A percentile compares a stretch with the other conserved stretches of the same genome.
phyloP scores from a whole-genome alignment of 2,113 vertebrate species.

The Silurus meridionalis region DNA sequence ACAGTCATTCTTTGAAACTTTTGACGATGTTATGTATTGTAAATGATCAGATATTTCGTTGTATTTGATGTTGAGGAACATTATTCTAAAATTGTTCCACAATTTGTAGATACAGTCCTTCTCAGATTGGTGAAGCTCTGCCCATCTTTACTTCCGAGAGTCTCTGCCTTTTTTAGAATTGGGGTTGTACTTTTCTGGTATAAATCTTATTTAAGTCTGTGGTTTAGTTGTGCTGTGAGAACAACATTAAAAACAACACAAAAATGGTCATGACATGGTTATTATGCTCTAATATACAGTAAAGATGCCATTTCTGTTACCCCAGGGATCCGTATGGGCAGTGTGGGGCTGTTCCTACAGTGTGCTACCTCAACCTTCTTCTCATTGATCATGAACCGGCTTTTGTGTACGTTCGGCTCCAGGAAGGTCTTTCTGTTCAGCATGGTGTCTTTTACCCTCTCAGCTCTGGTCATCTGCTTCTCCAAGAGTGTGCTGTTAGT shows the following conservation, averaged over 20 bases:
- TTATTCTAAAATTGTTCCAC: no score
- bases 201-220: background rate
- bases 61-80: no score
- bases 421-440: constrained; percentile 75
- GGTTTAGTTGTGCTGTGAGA: background rate
- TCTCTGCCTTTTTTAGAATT: no score
- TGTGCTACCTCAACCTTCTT: constrained; percentile 79
- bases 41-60: no score
- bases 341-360: constrained; percentile 78
- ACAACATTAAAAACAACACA: background rate
- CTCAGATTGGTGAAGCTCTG: no score
- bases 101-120: no score
- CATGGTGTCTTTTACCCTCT: constrained; percentile 76
- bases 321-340: constrained; percentile 78
- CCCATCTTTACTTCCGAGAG: no score
- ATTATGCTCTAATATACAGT: background rate
- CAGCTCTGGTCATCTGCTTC: constrained; percentile 71
- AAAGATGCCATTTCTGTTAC: background rate
- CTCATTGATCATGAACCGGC: constrained; percentile 73
- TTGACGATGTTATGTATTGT: no score
- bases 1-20: no score
- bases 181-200: background rate
- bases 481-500: constrained; percentile 72
- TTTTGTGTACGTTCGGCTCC: constrained; percentile 71
- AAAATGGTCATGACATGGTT: background rate